Conservation (phyloP, 2,113 vertebrate species). For the Tyrannus savana region DNA sequence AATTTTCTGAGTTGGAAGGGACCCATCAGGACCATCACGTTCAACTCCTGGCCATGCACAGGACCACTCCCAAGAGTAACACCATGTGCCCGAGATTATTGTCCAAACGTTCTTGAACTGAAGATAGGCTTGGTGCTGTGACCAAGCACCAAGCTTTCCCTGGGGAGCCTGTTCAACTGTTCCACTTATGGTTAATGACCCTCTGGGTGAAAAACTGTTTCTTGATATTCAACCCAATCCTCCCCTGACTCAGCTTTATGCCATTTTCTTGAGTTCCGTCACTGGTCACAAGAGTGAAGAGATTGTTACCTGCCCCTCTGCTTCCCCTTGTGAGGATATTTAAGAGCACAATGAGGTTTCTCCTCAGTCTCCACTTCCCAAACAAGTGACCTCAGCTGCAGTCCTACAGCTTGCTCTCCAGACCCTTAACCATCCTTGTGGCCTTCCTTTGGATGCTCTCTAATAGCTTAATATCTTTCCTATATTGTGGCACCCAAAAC, state of each 20-base stretch:
- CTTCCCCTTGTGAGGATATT: not conserved
- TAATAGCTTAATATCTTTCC: not conserved
- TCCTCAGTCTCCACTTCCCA: not conserved
- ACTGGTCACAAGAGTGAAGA: not conserved
- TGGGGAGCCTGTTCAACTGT: not conserved
- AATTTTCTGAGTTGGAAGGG: not conserved
- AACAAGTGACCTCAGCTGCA: not conserved
- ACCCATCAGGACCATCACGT: not conserved
- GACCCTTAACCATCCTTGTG: not conserved
- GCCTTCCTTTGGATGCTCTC: not conserved
- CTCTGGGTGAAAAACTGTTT: not conserved
- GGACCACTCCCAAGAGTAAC: not conserved
- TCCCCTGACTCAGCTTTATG: not conserved
- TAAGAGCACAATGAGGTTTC: not conserved
- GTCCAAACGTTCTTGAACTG: not conserved
- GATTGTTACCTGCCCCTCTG: not conserved
- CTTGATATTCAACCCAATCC: not conserved
- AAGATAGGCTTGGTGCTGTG: not conserved
- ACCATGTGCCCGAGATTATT: not conserved
- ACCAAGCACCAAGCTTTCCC: not conserved
- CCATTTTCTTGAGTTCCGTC: not conserved
- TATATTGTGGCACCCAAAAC: not conserved
- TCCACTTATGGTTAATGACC: rapidly evolving
- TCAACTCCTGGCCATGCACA: not conserved
- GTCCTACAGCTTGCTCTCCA: not conserved